Evolutionary conservation across 2,113 vertebrate species (phyloP).

Genomic region (Anthoscopus minutus): DNA sequence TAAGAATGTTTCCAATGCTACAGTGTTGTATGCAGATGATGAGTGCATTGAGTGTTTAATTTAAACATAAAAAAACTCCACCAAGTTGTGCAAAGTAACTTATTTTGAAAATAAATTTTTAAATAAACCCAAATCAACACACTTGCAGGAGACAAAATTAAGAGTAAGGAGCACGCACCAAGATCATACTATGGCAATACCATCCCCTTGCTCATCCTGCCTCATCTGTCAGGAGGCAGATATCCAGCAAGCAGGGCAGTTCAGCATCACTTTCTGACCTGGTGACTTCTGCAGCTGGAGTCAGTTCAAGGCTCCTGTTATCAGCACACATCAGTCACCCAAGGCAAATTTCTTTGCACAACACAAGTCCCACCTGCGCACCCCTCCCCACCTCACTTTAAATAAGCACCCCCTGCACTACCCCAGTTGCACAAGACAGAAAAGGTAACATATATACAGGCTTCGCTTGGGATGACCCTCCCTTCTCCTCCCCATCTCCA

Average conservation of each 20-base stretch:
- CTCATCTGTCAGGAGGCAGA: neutral
- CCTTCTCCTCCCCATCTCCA: neutral
- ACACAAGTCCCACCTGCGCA: neutral
- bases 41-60: slow-evolving; percentile 59
- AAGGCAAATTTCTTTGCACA: neutral
- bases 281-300: neutral
- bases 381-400: slow-evolving; percentile 29
- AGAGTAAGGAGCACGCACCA: slow-evolving; percentile 66
- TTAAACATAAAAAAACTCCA: slow-evolving; percentile 10
- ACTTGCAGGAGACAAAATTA: slow-evolving; percentile 22
- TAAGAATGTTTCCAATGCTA: slow-evolving; percentile 62
- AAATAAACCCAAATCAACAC: slow-evolving; percentile 65
- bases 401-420: slow-evolving; percentile 10
- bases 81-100: slow-evolving; percentile 70
- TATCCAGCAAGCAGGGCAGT: neutral
- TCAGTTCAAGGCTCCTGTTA: neutral
- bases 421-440: slow-evolving; percentile 47
- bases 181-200: slow-evolving; percentile 50
- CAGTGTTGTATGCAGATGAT: slow-evolving; percentile 63
- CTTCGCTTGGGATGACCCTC: neutral
- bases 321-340: neutral
- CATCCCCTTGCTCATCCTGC: neutral
- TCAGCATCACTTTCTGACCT: neutral
- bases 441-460: slow-evolving; percentile 58
- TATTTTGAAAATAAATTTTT: slow-evolving; percentile 46